Conservation (phyloP, 92 coral and sea anemone species). For the Actinernus sp. region DNA sequence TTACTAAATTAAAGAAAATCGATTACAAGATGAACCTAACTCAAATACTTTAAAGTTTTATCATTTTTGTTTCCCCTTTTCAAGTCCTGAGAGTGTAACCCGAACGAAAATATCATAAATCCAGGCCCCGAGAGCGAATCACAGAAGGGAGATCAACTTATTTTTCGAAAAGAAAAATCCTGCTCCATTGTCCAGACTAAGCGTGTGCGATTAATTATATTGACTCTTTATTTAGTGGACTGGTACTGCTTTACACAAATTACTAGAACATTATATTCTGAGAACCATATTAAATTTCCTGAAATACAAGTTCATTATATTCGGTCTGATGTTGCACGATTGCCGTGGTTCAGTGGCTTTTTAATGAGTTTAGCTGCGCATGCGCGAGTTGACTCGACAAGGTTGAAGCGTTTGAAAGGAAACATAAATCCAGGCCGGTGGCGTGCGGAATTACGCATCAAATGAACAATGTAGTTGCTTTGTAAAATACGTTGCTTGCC, state of each 20-base stretch:
- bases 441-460: conserved; percentile 9
- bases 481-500: conserved; percentile 59
- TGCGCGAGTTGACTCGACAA: conserved; percentile 38
- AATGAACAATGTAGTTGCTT: conserved; percentile 46
- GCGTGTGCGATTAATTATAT: too few relatives aligned
- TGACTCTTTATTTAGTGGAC: too few relatives aligned
- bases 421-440: conserved; percentile 7
- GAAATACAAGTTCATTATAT: neutral
- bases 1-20: too few relatives aligned
- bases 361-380: conserved; percentile 33
- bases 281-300: neutral
- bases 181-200: neutral
- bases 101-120: too few relatives aligned
- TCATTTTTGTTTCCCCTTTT: neutral
- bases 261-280: neutral
- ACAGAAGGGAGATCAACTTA: too few relatives aligned
- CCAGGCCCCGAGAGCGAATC: too few relatives aligned
- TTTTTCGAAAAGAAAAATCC: too few relatives aligned
- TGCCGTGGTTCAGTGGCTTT: conserved; percentile 8
- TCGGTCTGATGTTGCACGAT: neutral
- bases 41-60: too few relatives aligned
- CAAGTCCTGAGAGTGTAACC: too few relatives aligned
- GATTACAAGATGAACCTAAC: too few relatives aligned
- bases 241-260: too few relatives aligned
- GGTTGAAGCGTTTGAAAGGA: conserved; percentile 20